Conservation (phyloP, 2,888 invertebrate genomes). For the Palloptera scutellata region DNA sequence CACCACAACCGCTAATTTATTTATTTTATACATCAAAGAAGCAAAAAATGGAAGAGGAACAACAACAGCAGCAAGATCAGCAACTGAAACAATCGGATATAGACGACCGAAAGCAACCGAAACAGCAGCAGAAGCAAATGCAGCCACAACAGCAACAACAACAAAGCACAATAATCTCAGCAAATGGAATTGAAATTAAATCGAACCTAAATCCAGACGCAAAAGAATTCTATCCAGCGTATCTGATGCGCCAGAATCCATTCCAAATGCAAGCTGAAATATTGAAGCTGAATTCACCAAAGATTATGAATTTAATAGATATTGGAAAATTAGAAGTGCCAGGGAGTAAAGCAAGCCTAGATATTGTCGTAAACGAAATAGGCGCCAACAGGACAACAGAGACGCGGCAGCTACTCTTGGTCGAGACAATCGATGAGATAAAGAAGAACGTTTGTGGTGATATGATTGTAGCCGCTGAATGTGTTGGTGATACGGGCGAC, state of each 20-base stretch:
- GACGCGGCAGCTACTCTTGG: slow-evolving; percentile 5
- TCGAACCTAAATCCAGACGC: slow-evolving; percentile 45
- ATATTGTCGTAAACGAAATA: too few species aligned
- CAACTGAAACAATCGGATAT: slow-evolving; percentile 14
- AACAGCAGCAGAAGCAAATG: slow-evolving; percentile 10
- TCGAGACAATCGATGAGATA: slow-evolving; percentile 10
- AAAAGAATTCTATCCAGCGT: slow-evolving; percentile 41
- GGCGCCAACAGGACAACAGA: too few species aligned
- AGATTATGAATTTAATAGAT: too few species aligned
- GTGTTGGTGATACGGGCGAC: slow-evolving; percentile 8
- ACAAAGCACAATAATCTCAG: slow-evolving; percentile 26
- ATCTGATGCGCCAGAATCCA: slow-evolving; percentile 24
- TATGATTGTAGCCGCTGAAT: background rate
- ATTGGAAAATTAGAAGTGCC: too few species aligned
- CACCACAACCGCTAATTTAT: slow-evolving; percentile 1
- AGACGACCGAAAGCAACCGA: slow-evolving; percentile 20
- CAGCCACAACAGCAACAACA: slow-evolving; percentile 7
- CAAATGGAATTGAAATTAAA: slow-evolving; percentile 35
- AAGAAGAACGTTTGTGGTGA: slow-evolving; percentile 14
- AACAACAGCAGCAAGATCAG: slow-evolving; percentile 6
- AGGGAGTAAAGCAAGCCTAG: too few species aligned
- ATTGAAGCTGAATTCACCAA: too few species aligned
- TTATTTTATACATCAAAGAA: background rate
- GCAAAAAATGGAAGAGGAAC: background rate
- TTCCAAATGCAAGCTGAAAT: too few species aligned